Evolutionary conservation across 2,797 vertebrate genomes (phyloP).

Genomic region (Sparidentex hasta): DNA sequence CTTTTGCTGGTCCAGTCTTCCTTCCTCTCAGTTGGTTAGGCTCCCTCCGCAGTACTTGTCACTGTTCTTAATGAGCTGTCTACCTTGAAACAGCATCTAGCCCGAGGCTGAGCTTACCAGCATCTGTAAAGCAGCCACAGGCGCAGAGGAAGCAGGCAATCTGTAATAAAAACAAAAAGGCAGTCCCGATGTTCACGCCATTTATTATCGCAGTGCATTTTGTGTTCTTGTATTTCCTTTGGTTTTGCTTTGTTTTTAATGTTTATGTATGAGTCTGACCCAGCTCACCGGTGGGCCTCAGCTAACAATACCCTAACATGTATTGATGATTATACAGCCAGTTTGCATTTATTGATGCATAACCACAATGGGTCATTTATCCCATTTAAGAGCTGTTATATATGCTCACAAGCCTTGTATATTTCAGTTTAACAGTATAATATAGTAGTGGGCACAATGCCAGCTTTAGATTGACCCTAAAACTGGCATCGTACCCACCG

Average conservation of each 20-base stretch:
- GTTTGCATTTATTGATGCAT: background rate
- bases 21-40: slow-evolving; percentile 29
- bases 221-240: slow-evolving; percentile 15
- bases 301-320: slow-evolving; percentile 4
- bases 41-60: slow-evolving; percentile 47
- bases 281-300: background rate
- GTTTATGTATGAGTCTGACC: background rate
- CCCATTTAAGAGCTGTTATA: background rate
- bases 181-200: background rate
- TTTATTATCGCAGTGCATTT: slow-evolving; percentile 10
- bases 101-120: slow-evolving; percentile 46
- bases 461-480: background rate
- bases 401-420: background rate
- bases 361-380: slow-evolving; percentile 4
- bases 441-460: background rate
- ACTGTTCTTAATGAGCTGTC: slow-evolving; percentile 61
- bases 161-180: slow-evolving; percentile 25
- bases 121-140: slow-evolving; percentile 44
- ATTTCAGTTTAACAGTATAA: background rate
- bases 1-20: slow-evolving; percentile 22
- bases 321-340: background rate
- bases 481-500: background rate
- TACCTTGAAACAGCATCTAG: slow-evolving; percentile 47
- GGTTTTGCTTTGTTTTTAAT: slow-evolving; percentile 4
- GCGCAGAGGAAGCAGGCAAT: slow-evolving; percentile 8